Base-by-base conservation (phyloP, 2,797 vertebrate genomes). In the Sebastes oblongus region DNA sequence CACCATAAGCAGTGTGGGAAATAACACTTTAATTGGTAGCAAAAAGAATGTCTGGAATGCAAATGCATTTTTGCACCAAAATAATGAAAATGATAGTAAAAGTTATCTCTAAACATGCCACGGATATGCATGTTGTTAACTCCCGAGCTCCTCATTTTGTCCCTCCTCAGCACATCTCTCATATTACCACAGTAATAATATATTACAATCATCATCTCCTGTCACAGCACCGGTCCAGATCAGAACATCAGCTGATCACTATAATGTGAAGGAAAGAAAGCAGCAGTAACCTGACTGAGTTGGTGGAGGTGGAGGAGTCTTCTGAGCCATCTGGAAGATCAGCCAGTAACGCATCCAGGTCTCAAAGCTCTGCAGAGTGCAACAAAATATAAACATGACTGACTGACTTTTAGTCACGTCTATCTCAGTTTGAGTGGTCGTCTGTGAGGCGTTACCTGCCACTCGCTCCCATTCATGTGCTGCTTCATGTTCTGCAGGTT, bases 331-430 rank as follows among this genome's bases (percentile, higher is more conserved):
- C 71, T 97, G 94, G 83, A 98, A 98, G 75, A 98, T 91, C 78
- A 98, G 94, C 97, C 97, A 98, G 46, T 96, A 93, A 73, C 95
- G 93, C 96, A 98, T 90, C 97, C 97, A 98, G 80, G 88, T 75
- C 86, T 97, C 96, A 2, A 98, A 96, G 50, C 83, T 54, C 98
- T 98, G 90, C 65, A 90, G 55, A 6, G 54, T 4, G 14, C 25
- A 81, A 16, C 39, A 42, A 42, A 42, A 13, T 13, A 75, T 24
- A 75, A 67, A 50, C 34, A 58, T 4, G 13, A n/a, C 8, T 39
- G 2, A 61, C 1, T 1, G 0, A 20, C 18, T 12, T 22, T 32
- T 5, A 39, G 58, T 56, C 0, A 29, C 25, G 75, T 50, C 0
- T 2, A 9, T 22, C 52, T 55, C 20, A 10, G 3, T 2, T 32